A percentile compares a stretch with the other conserved stretches of the same genome.
Conservation (phyloP, 53 echinoderm and acorn worm species). For the Astropecten irregularis region DNA sequence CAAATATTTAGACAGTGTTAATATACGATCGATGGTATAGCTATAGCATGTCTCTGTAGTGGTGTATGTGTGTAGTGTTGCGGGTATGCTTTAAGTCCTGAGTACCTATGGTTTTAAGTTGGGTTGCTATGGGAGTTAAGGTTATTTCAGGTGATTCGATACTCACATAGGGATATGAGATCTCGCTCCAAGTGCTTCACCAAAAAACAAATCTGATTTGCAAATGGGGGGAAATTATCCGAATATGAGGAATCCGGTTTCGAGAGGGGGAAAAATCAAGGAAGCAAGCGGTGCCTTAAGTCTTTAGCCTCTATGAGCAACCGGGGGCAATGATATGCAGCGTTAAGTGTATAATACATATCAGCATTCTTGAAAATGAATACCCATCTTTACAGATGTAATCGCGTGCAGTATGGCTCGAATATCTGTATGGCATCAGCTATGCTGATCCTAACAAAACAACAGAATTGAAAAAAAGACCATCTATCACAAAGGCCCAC, state of each 20-base stretch:
- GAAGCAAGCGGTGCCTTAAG: conserved; percentile 33
- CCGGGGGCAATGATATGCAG: conserved; percentile 4
- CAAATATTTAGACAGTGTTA: too few species aligned
- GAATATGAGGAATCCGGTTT: conserved; percentile 17
- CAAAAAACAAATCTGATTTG: conserved; percentile 38
- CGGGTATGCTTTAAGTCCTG: too few species aligned
- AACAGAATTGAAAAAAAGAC: too few species aligned
- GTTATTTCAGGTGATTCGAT: conserved; percentile 37
- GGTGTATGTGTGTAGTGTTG: too few species aligned
- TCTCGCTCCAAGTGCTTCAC: background rate
- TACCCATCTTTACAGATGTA: background rate
- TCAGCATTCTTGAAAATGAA: background rate
- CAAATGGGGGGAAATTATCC: conserved; percentile 55
- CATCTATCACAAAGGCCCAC: too few species aligned
- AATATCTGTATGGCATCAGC: too few species aligned
- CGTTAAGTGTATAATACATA: background rate
- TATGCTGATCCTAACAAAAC: too few species aligned
- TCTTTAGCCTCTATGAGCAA: background rate
- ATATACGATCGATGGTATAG: too few species aligned
- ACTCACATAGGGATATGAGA: background rate
- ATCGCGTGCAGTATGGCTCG: too few species aligned
- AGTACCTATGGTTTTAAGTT: too few species aligned
- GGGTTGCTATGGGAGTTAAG: background rate
- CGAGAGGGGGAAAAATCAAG: background rate
- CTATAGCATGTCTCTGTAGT: too few species aligned